These are phyloP conservation scores for Sanderia malayensis DNA, from an alignment of 30 jellyfish, hydroid and myxozoan species.

Conservation along the genomic window DNA sequence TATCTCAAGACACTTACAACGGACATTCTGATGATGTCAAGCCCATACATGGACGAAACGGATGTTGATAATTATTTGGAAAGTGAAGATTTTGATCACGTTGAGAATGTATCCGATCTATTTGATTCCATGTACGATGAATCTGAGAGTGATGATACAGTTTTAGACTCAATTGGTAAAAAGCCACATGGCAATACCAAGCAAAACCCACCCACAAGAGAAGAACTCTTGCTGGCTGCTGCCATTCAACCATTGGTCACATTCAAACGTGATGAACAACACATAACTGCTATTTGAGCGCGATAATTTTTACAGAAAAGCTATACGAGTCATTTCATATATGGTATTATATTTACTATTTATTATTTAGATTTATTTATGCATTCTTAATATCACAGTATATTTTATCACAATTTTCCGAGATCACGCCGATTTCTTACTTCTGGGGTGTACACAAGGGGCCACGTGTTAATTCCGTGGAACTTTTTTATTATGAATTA, in stretches of 20 bases:
- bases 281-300: constrained; percentile 31
- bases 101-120: constrained; percentile 41
- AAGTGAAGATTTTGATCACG: constrained; percentile 13
- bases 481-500: too few species aligned
- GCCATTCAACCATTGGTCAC: constrained; percentile 47
- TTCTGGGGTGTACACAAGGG: too few species aligned
- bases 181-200: constrained; percentile 4
- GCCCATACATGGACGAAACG: constrained; percentile 41
- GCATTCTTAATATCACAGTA: too few species aligned
- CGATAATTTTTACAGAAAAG: not conserved
- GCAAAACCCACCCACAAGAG: constrained; percentile 26
- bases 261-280: constrained; percentile 10
- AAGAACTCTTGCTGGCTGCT: constrained; percentile 59
- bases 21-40: constrained; percentile 45
- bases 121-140: constrained; percentile 26
- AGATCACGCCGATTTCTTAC: too few species aligned
- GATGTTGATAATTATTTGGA: constrained; percentile 31
- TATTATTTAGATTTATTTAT: too few species aligned
- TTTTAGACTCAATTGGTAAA: not conserved
- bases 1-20: constrained; percentile 35
- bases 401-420: too few species aligned
- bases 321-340: too few species aligned
- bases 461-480: too few species aligned
- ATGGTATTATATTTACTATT: too few species aligned
- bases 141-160: constrained; percentile 14